A percentile compares a stretch with the other conserved stretches of the same genome.
These are phyloP conservation scores for Patiria miniata DNA, from an alignment of 35 echinoderm and acorn worm genomes.

Conservation along the genomic window DNA sequence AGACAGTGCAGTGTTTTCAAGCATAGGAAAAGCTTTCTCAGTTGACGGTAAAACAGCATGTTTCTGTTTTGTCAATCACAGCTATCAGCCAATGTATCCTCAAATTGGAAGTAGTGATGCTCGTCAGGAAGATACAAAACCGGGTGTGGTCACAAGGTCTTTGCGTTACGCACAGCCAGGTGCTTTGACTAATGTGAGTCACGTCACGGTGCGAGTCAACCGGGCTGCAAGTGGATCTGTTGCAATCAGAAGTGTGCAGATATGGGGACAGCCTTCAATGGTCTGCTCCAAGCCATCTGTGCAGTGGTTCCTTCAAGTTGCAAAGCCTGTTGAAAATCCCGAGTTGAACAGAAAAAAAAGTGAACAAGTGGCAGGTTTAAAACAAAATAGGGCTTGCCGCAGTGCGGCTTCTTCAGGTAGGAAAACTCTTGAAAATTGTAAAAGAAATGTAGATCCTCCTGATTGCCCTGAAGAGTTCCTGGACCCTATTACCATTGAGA, in stretches of 20 bases:
- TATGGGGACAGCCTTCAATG: conserved; percentile 80
- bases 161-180: conserved; percentile 24
- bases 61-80: conserved; percentile 53
- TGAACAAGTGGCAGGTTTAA: not conserved
- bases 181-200: conserved; percentile 60
- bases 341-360: not conserved
- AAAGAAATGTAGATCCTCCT: not conserved
- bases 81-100: conserved; percentile 37
- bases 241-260: conserved; percentile 66
- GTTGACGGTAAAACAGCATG: not conserved
- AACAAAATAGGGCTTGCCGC: not conserved
- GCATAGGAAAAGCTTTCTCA: conserved; percentile 25
- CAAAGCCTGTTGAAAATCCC: conserved; percentile 7
- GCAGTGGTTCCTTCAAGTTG: conserved; percentile 19
- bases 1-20: conserved; percentile 8
- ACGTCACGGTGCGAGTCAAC: conserved; percentile 67
- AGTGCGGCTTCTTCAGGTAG: not conserved
- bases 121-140: not conserved
- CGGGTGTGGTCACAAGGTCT: conserved; percentile 1
- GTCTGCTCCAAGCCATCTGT: conserved; percentile 35
- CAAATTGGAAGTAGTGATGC: not conserved
- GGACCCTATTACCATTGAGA: conserved; percentile 82
- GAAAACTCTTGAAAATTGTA: not conserved
- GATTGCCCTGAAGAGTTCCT: conserved; percentile 86
- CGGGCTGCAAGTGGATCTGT: conserved; percentile 62